These are phyloP conservation scores for Anarsia innoxiella DNA, from an alignment of 2,888 invertebrate genomes.

Conservation along the genomic window DNA sequence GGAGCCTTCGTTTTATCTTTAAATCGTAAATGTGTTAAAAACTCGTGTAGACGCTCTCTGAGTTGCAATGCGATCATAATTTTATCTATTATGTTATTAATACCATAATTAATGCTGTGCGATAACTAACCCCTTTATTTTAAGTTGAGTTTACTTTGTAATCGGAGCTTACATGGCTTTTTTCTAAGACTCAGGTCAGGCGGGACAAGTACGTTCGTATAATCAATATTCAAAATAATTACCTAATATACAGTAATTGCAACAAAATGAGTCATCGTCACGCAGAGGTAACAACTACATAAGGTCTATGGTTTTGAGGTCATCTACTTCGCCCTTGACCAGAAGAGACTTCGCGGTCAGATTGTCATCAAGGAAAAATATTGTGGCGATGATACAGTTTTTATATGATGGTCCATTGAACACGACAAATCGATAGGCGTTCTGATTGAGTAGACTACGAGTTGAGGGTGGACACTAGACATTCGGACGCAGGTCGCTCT, in stretches of 20 bases:
- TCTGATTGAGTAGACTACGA: slow-evolving; percentile 19
- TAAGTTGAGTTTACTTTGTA: slow-evolving; percentile 45
- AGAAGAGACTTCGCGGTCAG: slow-evolving; percentile 47
- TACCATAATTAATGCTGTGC: slow-evolving; percentile 39
- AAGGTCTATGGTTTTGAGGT: slow-evolving; percentile 44
- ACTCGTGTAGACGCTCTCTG: slow-evolving; percentile 23
- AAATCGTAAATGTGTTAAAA: too few relatives aligned
- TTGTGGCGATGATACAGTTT: slow-evolving; percentile 24
- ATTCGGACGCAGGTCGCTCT: slow-evolving; percentile 38
- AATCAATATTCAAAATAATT: background rate
- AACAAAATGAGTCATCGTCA: slow-evolving; percentile 40
- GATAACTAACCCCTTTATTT: slow-evolving; percentile 44
- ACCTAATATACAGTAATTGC: slow-evolving; percentile 5
- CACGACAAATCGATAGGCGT: background rate
- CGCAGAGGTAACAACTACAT: slow-evolving; percentile 39
- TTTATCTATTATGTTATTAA: slow-evolving; percentile 22
- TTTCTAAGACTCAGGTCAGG: background rate
- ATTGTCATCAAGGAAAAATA: slow-evolving; percentile 30
- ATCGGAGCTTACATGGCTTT: slow-evolving; percentile 38
- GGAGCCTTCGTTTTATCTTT: too few relatives aligned
- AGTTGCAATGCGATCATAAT: slow-evolving; percentile 48
- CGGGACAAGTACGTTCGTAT: too few relatives aligned
- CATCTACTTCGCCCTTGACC: slow-evolving; percentile 50
- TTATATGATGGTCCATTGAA: slow-evolving; percentile 1
- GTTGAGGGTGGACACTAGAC: slow-evolving; percentile 28